These are phyloP conservation scores for Rana temporaria DNA, from an alignment of 2,113 vertebrate genomes.

Conservation along the genomic window DNA sequence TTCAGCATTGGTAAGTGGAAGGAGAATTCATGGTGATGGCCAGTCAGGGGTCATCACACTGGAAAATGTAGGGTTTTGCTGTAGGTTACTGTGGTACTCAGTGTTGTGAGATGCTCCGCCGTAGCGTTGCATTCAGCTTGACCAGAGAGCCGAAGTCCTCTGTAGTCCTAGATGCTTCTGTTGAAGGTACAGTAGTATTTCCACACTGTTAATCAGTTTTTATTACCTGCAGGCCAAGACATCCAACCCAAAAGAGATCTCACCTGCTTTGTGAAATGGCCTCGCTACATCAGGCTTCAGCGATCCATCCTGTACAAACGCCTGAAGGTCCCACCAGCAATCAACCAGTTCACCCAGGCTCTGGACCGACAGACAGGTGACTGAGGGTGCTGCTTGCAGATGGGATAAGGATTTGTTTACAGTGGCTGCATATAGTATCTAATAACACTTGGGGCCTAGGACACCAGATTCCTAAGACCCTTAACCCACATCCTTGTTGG, in stretches of 20 bases:
- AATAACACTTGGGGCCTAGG: neutral
- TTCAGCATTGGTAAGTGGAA: constrained; percentile 94
- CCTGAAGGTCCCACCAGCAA: constrained; percentile 94
- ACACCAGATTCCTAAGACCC: neutral
- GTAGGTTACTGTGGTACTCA: neutral
- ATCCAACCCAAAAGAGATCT: constrained; percentile 97
- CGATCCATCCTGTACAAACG: constrained; percentile 95
- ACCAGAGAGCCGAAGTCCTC: neutral
- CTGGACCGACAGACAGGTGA: constrained; percentile 95
- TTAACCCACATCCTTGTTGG: neutral
- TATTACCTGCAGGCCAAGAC: constrained; percentile 84
- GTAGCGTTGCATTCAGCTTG: too few species aligned
- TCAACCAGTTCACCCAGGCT: constrained; percentile 97
- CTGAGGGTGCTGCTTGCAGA: neutral
- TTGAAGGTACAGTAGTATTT: neutral
- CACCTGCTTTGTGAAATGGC: constrained; percentile 97
- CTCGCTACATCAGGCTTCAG: constrained; percentile 92
- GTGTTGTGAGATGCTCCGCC: neutral
- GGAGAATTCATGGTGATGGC: neutral
- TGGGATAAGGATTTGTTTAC: neutral
- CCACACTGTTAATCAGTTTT: too few species aligned
- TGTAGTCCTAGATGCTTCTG: neutral
- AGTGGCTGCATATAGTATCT: neutral
- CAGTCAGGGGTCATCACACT: too few species aligned
- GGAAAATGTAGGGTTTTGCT: too few species aligned